Conservation (phyloP, 2,113 vertebrate genomes). For the Mus spicilegus region DNA sequence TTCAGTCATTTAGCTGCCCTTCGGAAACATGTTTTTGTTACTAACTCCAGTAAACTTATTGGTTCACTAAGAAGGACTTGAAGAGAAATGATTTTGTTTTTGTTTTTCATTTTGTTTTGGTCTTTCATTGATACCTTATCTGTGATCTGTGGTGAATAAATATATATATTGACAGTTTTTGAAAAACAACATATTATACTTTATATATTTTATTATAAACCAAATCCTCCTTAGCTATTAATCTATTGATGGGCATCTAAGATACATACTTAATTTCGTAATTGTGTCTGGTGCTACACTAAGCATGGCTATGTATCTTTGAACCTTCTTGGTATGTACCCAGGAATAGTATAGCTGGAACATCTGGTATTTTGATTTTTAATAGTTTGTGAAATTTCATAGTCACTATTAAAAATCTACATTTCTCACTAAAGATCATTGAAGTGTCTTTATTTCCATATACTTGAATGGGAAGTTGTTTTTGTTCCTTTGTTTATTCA, state of each 20-base stretch:
- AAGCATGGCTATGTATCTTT: neutral
- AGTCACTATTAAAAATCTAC: neutral
- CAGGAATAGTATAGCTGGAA: neutral
- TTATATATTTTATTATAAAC: neutral
- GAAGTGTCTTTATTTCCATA: neutral
- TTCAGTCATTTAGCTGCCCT: neutral
- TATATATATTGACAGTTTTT: neutral
- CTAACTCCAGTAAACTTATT: neutral
- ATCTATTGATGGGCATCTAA: neutral
- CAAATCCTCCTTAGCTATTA: neutral
- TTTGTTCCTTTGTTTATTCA: neutral
- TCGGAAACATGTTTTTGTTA: neutral
- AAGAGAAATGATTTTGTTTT: neutral
- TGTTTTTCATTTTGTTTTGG: too few species aligned
- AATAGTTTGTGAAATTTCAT: neutral
- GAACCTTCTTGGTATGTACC: neutral
- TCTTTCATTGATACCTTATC: neutral
- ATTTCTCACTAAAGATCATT: neutral
- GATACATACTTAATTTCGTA: neutral
- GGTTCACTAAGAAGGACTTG: neutral
- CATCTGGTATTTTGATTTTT: neutral
- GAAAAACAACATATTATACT: neutral
- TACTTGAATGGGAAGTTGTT: neutral
- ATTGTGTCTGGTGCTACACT: neutral
- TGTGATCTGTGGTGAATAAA: neutral